These are phyloP conservation scores for Dasysyrphus tricinctus DNA, from an alignment of 2,888 invertebrate species.

Conservation along the genomic window DNA sequence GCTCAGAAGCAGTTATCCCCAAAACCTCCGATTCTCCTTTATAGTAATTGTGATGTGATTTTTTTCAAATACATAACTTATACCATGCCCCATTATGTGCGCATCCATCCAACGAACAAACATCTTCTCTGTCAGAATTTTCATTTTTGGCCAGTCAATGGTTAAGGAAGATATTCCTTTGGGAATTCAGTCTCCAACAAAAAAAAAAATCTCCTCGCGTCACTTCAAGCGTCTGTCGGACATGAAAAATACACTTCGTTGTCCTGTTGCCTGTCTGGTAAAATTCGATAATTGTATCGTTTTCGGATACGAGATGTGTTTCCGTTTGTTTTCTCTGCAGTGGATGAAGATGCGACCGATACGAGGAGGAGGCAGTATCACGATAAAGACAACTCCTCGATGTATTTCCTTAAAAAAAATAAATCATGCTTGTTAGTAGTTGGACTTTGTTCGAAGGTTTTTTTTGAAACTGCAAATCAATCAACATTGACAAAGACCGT, in stretches of 20 bases:
- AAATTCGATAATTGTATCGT: constrained; percentile 62
- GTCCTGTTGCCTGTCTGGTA: constrained; percentile 24
- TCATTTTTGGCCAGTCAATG: constrained; percentile 11
- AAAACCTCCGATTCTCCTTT: neutral
- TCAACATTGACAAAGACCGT: constrained; percentile 10
- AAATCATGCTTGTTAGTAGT: neutral
- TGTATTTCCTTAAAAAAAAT: neutral
- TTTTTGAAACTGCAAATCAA: constrained; percentile 41
- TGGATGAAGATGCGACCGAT: neutral
- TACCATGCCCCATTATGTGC: neutral
- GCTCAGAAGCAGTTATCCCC: neutral
- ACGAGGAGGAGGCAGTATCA: neutral
- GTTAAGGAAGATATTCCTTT: neutral
- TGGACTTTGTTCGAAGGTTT: constrained; percentile 1
- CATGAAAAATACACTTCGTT: constrained; percentile 20
- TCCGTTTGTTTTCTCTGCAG: constrained; percentile 7
- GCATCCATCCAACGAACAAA: neutral
- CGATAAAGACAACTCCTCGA: constrained; percentile 2
- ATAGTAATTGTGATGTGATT: constrained; percentile 7
- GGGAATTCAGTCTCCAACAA: constrained; percentile 9
- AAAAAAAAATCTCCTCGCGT: constrained; percentile 35
- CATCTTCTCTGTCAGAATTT: neutral
- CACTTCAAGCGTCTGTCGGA: constrained; percentile 46
- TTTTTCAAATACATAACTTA: constrained; percentile 12
- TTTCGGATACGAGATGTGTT: constrained; percentile 32